Percentiles rank a stretch among this genome's conserved stretches.
phyloP scores from a whole-genome alignment of 2,113 vertebrate species.

The Melanerpes aurifrons region DNA sequence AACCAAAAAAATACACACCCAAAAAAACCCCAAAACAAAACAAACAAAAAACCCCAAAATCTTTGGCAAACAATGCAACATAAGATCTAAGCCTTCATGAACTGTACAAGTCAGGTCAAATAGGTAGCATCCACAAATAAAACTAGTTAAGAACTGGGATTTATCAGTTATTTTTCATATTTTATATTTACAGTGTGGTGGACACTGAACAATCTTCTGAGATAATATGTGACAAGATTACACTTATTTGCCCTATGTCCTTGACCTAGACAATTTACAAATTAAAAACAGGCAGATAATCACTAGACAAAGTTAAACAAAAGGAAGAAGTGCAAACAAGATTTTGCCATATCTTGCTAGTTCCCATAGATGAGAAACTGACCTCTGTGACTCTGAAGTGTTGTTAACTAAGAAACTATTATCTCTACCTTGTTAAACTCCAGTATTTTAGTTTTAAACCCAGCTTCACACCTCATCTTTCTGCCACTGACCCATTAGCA shows the following conservation, averaged over 20 bases:
- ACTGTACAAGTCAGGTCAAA: neutral
- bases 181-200: neutral
- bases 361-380: slow-evolving; percentile 1
- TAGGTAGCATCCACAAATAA: neutral
- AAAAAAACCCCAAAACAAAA: too few relatives aligned
- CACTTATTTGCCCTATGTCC: neutral
- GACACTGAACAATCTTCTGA: neutral
- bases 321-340: neutral
- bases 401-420: neutral
- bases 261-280: neutral
- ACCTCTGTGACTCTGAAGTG: slow-evolving; percentile 21
- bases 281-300: neutral
- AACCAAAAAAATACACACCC: too few relatives aligned
- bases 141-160: neutral
- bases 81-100: neutral
- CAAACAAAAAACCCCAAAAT: neutral
- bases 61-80: neutral
- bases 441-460: neutral
- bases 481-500: slow-evolving; percentile 15
- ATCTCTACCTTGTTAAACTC: neutral
- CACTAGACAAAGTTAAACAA: neutral
- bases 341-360: neutral
- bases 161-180: neutral
- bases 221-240: neutral
- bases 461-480: slow-evolving; percentile 47